Evolutionary conservation across 2,113 vertebrate genomes (phyloP), one percentile per base, ranked within the genome.

Genomic region (Nanger granti): DNA sequence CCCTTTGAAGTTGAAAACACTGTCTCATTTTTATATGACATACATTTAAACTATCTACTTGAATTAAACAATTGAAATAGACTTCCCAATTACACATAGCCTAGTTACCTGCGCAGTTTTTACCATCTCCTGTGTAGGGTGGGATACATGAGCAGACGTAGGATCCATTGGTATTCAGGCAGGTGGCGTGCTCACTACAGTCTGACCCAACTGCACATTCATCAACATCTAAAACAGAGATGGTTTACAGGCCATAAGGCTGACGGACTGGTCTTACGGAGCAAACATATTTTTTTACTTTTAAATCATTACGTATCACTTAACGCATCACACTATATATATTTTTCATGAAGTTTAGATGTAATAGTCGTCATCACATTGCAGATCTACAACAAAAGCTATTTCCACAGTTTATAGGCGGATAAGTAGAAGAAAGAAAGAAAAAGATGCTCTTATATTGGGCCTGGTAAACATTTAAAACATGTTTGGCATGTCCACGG

Each of bases 151-250:
- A 99, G 97, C 99, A 99, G 95, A 99, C 92, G 93, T 99, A 99
- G 37, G 99, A 99, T 49, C 99, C 99, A 0, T 99, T 99, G 5
- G 99, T 99, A 97, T 99, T 99, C 85, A 99, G 98, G 98, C 99
- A 99, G 89, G 98, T 99, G 2, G 99, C 99, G 0, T 99, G 99
- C 44, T 98, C 96, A 60, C 99, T 98, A 0, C 99, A 99, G 88
- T 99, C 99, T 3, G 99, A 99, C 34, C 99, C 99, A 88, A 99
- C 99, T 11, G 99, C 99, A 0, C 99, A 99, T 98, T 99, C 99
- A 73, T 99, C 99, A 66, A 99, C 99, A 98, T 99, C 99, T 99
- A 93, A 95, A 98, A 98, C 13, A 84, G 87, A 85, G 85, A 95
- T 18, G 90, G 52, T 2, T 64, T 18, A 83, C 59, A 93, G 41